These are phyloP conservation scores for Drosophila ogumai DNA, from an alignment of 1,140 invertebrate species.

Conservation along the genomic window DNA sequence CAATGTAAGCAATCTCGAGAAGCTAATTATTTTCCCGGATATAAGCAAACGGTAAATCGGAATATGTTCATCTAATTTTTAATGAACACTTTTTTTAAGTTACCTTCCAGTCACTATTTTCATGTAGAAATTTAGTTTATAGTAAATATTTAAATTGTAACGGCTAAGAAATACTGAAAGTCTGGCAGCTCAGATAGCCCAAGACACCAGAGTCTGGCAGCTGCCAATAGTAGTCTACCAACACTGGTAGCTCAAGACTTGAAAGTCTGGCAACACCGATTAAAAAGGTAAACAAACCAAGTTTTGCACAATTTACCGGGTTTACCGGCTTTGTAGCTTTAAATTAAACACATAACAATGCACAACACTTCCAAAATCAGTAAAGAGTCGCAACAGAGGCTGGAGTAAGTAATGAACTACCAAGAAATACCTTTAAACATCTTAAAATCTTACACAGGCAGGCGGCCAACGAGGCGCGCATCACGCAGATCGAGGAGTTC, in stretches of 20 bases:
- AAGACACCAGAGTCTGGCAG: neutral
- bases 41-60: no score
- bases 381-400: neutral
- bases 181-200: neutral
- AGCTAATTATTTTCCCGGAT: no score
- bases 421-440: neutral
- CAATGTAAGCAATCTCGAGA: no score
- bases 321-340: neutral
- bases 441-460: neutral
- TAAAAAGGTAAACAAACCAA: slow-evolving; percentile 1
- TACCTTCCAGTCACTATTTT: neutral
- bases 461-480: slow-evolving; percentile 38
- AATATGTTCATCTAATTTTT: no score
- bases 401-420: neutral
- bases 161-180: neutral
- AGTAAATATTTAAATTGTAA: neutral
- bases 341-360: neutral
- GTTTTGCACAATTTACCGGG: neutral
- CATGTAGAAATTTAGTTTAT: neutral
- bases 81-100: no score
- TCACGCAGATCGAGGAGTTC: slow-evolving; percentile 86
- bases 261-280: neutral
- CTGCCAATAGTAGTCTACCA: no score
- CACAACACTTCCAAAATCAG: neutral
- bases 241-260: neutral